Base-by-base conservation (phyloP, 2,797 vertebrate genomes). In the Picus viridis region DNA sequence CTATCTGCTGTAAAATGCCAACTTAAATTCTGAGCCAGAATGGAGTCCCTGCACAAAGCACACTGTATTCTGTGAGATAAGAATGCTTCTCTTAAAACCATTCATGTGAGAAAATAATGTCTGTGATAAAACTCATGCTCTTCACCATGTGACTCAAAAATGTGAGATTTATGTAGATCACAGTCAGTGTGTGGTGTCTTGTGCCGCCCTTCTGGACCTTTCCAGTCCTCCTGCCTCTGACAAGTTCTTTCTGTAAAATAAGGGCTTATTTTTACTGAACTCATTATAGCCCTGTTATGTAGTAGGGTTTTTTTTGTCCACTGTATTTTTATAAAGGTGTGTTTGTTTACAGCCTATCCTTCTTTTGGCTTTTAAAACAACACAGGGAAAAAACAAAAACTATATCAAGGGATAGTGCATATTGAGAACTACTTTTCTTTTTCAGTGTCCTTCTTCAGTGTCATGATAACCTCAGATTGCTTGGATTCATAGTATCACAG, bases 141-240 rank as follows among this genome's bases (percentile, higher is more conserved):
- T 39, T 39, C 12, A 39, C 39, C 12, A 12, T 39, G 39, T 39
- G 39, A 39, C 39, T 39, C 39, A 39, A 39, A 39, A 39, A 39
- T 39, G 39, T 39, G 39, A 39, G 39, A 39, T 39, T 39, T 39
- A 12, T 39, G 39, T 39, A 39, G 39, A 39, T 39, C 39, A 39
- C 39, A 39, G 99, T 99, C 90, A 88, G 95, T 65, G 4, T 39
- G 26, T 30, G 49, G 5, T 80, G 5, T 63, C 88, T 32, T 65
- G 26, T 92, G 62, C 27, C 57, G 29, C 15, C 7, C 54, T 76
- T 79, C 5, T 63, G 20, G 56, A 56, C 43, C 20, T 85, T 90
- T 77, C 8, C 32, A 80, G 0, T 62, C 24, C 7, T 45, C 4
- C 30, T 14, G 22, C 3, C 26, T 13, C 3, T 15, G 8, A 69